phyloP scores from a whole-genome alignment of 2,888 invertebrate species.

The Clitarchus hookeri region DNA sequence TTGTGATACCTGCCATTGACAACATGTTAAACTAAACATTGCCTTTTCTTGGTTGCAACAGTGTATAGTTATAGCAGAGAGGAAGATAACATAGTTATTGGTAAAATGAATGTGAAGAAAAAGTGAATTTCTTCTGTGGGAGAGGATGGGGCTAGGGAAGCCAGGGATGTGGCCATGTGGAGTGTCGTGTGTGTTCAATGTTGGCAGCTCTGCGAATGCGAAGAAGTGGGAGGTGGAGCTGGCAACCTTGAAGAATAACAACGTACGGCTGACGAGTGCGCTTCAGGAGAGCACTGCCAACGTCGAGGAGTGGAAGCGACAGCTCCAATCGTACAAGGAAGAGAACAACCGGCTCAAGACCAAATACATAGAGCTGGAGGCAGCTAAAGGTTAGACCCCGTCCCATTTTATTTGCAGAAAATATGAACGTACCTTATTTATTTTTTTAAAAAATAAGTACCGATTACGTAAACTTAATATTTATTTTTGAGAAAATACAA shows the following conservation, averaged over 20 bases:
- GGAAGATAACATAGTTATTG: too few relatives aligned
- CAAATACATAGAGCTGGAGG: slow-evolving; percentile 71
- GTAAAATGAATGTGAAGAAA: too few relatives aligned
- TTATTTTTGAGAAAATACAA: too few relatives aligned
- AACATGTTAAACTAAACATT: too few relatives aligned
- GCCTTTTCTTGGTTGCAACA: too few relatives aligned
- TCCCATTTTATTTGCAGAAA: too few relatives aligned
- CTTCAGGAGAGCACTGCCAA: slow-evolving; percentile 95
- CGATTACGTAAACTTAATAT: too few relatives aligned
- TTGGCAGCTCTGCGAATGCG: slow-evolving; percentile 89
- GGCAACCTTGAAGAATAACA: slow-evolving; percentile 94
- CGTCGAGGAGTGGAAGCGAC: slow-evolving; percentile 98
- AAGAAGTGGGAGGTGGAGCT: slow-evolving; percentile 99
- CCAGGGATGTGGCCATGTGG: neutral
- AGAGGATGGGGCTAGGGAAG: neutral
- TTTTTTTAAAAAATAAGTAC: too few relatives aligned
- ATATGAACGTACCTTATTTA: too few relatives aligned
- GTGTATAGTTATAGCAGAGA: too few relatives aligned
- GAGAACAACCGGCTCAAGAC: slow-evolving; percentile 84
- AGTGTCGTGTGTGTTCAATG: neutral
- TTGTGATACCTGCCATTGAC: too few relatives aligned
- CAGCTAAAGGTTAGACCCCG: slow-evolving; percentile 66
- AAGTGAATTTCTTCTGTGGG: too few relatives aligned
- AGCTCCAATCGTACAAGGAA: slow-evolving; percentile 89
- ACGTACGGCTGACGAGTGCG: slow-evolving; percentile 91